These are phyloP conservation scores for Planiliza haematocheilus DNA, from an alignment of 2,113 vertebrate genomes.

Conservation along the genomic window DNA sequence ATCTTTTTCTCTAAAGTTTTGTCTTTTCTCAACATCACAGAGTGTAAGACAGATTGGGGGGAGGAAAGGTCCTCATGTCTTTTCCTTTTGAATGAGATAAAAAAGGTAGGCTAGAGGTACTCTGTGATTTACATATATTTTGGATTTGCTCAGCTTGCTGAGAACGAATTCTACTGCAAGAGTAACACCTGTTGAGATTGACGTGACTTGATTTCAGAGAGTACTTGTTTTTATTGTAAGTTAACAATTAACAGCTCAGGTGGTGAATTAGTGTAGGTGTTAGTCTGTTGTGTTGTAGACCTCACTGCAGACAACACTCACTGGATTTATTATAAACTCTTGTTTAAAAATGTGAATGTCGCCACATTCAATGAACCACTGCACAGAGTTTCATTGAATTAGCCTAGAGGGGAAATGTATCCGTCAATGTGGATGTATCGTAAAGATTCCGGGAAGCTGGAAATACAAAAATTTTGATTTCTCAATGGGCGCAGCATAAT, in stretches of 20 bases:
- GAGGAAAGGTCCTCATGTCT: constrained; percentile 49
- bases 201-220: constrained; percentile 21
- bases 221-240: not conserved
- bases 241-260: too few relatives aligned
- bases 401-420: too few relatives aligned
- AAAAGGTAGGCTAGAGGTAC: constrained; percentile 26
- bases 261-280: not conserved
- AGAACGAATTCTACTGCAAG: constrained; percentile 35
- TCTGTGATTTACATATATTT: constrained; percentile 58
- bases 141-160: constrained; percentile 52
- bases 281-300: not conserved
- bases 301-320: too few relatives aligned
- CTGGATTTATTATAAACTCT: too few relatives aligned
- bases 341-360: too few relatives aligned
- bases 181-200: constrained; percentile 30
- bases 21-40: constrained; percentile 42
- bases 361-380: too few relatives aligned
- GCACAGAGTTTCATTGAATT: too few relatives aligned
- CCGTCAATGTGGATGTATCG: constrained; percentile 3
- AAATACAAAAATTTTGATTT: not conserved
- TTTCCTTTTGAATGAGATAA: constrained; percentile 66
- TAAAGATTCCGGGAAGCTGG: not conserved
- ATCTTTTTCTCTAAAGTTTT: constrained; percentile 33
- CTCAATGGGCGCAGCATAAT: not conserved
- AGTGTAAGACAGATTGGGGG: constrained; percentile 32